Conservation (phyloP, 2,113 vertebrate species). For the Mastomys natalensis region DNA sequence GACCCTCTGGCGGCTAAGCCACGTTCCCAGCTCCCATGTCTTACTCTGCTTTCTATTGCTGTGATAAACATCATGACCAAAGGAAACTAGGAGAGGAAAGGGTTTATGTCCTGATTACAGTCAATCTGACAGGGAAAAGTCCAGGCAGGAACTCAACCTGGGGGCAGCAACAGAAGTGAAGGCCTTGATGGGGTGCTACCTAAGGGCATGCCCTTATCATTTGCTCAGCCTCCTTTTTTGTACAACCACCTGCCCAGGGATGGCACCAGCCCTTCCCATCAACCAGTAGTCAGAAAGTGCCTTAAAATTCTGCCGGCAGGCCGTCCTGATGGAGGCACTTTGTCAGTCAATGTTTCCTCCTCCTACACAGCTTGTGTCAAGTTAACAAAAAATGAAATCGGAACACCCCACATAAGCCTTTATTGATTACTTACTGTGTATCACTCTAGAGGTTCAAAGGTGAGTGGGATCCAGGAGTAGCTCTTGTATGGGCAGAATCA, state of each 20-base stretch:
- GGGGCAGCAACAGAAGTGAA: not conserved
- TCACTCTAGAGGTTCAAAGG: not conserved
- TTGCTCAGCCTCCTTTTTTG: not conserved
- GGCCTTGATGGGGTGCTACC: not conserved
- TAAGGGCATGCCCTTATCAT: not conserved
- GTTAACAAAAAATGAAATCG: not conserved
- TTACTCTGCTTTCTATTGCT: not conserved
- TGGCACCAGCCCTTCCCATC: not conserved
- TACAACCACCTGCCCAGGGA: not conserved
- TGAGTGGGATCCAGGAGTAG: not conserved
- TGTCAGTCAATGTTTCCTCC: not conserved
- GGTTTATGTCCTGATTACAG: not conserved
- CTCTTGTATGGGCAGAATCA: not conserved
- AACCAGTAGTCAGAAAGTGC: not conserved
- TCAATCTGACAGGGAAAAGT: not conserved
- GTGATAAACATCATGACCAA: not conserved
- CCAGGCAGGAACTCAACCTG: not conserved
- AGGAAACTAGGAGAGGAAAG: not conserved
- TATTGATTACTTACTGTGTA: not conserved
- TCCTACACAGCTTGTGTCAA: too few species aligned
- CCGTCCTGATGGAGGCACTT: not conserved
- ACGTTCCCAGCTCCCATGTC: not conserved
- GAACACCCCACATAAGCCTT: not conserved
- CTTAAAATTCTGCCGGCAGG: not conserved
- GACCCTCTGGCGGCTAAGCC: not conserved